Base-by-base conservation (phyloP, 2,113 vertebrate genomes). In the Lagopus muta region DNA sequence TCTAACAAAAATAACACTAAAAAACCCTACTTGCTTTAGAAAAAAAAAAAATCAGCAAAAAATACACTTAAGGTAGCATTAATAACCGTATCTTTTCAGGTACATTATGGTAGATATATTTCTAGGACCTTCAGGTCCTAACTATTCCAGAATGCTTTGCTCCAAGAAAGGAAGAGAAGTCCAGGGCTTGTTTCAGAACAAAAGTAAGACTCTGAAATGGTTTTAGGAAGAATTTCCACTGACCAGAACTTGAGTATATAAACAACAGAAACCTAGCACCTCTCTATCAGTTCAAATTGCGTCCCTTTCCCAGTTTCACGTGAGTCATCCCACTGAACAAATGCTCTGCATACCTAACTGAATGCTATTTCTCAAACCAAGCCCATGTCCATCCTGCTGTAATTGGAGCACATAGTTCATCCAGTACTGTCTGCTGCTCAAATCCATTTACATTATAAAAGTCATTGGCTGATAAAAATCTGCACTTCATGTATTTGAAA, bases 211-310 rank as follows among this genome's bases (percentile, higher is more conserved):
- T 77, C 80, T 67, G 72, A 40, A 78, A 61, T 28, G 47, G 20
- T 28, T n/a, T 13, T 34, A 43, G 36, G 38, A 84, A 28, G 55
- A 58, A 66, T 55, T 62, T 19, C 69, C 45, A 70, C 40, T 40
- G 16, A 42, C 55, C 19, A 60, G 74, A 82, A 25, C 18, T 38
- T 27, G 67, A n/a, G 20, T 4, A 6, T 2, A 21, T 6, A 1
- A 4, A 34, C 21, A 18, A 1, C 3, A 55, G 13, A 77, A 66
- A 40, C 2, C 17, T 18, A 1, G 0, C 10, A 30, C 2, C 1
- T 72, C 32, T 60, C 50, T 2, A 3, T 48, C 21, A 81, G 30
- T 13, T 12, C 36, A 42, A 28, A 11, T 3, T 21, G 8, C 8
- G 5, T 28, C 16, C 21, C 28, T 17, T 70, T 3, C 9, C 10